phyloP scores from a whole-genome alignment of 2,888 invertebrate species.

The Drosophila limbata region DNA sequence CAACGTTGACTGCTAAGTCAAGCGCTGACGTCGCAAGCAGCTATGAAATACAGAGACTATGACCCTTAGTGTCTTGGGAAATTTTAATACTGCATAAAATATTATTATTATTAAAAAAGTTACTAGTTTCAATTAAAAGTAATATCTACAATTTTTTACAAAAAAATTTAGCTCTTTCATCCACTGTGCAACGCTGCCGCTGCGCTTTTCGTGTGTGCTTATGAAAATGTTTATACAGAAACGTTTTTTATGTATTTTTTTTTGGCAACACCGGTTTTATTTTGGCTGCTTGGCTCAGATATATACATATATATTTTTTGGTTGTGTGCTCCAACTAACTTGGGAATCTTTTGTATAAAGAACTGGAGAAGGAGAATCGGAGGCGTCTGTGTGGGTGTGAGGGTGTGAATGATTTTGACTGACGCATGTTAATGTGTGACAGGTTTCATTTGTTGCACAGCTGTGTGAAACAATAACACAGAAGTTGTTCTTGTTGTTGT shows the following conservation, averaged over 20 bases:
- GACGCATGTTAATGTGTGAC: slow-evolving; percentile 61
- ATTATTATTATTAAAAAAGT: background rate
- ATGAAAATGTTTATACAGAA: slow-evolving; percentile 32
- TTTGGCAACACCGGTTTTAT: slow-evolving; percentile 61
- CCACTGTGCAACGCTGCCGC: slow-evolving; percentile 39
- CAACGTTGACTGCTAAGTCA: slow-evolving; percentile 3
- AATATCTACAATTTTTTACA: background rate
- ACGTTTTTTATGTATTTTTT: slow-evolving; percentile 32
- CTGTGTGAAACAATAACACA: slow-evolving; percentile 50
- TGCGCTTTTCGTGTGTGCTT: slow-evolving; percentile 38
- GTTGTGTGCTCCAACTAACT: slow-evolving; percentile 19
- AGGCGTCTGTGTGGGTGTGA: slow-evolving; percentile 24
- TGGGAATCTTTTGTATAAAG: slow-evolving; percentile 41
- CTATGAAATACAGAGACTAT: slow-evolving; percentile 30
- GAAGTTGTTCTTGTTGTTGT: slow-evolving; percentile 5
- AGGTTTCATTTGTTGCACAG: slow-evolving; percentile 69
- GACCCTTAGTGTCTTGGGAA: slow-evolving; percentile 28
- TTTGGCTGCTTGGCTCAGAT: slow-evolving; percentile 34
- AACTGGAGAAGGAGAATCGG: slow-evolving; percentile 22
- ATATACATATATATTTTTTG: slow-evolving; percentile 17
- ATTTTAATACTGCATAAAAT: background rate
- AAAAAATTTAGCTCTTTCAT: no score
- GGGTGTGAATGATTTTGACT: slow-evolving; percentile 36
- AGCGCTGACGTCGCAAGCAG: slow-evolving; percentile 8
- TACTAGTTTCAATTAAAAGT: background rate